Evolutionary conservation across 1,140 invertebrate genomes (phyloP).

Genomic region (Drosophila simulans): DNA sequence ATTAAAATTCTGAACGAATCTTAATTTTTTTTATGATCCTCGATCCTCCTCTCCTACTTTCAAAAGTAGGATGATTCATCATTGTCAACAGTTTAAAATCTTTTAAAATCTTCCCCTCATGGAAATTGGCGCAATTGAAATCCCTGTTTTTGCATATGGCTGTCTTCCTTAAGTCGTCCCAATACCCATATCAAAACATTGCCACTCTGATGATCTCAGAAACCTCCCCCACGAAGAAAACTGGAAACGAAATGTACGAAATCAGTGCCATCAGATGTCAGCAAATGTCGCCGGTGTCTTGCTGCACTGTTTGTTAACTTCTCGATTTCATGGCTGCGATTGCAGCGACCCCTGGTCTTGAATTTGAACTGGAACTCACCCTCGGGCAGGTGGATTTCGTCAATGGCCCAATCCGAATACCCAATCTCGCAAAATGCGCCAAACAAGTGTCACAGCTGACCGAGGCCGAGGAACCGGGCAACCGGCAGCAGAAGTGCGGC

Average conservation of each 20-base stretch:
- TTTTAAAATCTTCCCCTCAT: background rate
- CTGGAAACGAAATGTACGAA: conserved; percentile 34
- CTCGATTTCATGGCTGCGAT: conserved; percentile 76
- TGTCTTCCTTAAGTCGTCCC: conserved; percentile 22
- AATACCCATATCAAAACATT: conserved; percentile 33
- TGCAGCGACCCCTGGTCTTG: conserved; percentile 51
- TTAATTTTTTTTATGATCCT: background rate
- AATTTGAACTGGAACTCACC: conserved; percentile 34
- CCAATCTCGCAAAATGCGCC: conserved; percentile 51
- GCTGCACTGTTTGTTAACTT: conserved; percentile 60
- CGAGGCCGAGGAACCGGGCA: conserved; percentile 36
- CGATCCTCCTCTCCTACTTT: background rate
- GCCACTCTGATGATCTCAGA: conserved; percentile 31
- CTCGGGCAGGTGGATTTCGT: conserved; percentile 74
- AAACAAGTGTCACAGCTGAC: conserved; percentile 78
- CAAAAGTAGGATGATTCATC: conserved; percentile 9
- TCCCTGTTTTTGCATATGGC: conserved; percentile 51
- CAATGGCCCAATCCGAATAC: conserved; percentile 49
- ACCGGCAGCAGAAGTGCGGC: conserved; percentile 41
- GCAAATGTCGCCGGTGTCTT: conserved; percentile 21
- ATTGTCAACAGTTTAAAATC: background rate
- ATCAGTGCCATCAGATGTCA: conserved; percentile 63
- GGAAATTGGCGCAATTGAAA: conserved; percentile 17
- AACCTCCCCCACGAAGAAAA: conserved; percentile 64
- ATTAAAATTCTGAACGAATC: background rate